phyloP scores from a whole-genome alignment of 1,140 invertebrate species.

The Branchinecta lindahli region DNA sequence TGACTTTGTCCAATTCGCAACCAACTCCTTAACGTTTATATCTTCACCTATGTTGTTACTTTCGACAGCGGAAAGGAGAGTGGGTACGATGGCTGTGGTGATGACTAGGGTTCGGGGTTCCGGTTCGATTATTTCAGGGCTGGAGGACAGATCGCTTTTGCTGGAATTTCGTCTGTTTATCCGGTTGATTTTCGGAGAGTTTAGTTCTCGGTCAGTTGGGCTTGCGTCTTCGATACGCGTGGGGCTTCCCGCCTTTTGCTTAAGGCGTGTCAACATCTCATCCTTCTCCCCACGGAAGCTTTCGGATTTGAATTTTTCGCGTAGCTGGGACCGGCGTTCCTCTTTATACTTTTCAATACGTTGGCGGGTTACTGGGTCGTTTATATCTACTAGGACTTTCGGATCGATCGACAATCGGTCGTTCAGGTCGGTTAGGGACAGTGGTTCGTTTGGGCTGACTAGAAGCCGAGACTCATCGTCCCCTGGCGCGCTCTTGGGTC shows the following conservation, averaged over 20 bases:
- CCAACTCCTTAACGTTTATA: constrained; percentile 27
- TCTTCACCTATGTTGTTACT: constrained; percentile 24
- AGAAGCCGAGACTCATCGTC: background rate
- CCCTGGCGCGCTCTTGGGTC: background rate
- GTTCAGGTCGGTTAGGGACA: background rate
- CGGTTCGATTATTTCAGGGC: background rate
- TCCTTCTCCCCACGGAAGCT: constrained; percentile 46
- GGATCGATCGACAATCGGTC: constrained; percentile 1
- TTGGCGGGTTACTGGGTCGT: constrained; percentile 44
- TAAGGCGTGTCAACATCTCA: constrained; percentile 28
- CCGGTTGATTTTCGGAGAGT: constrained; percentile 20
- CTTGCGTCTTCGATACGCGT: constrained; percentile 20
- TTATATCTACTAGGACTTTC: constrained; percentile 31
- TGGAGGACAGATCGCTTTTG: constrained; percentile 28
- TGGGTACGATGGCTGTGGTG: constrained; percentile 15
- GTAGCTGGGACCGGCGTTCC: constrained; percentile 62
- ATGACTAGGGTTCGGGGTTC: constrained; percentile 12
- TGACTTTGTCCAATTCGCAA: constrained; percentile 23
- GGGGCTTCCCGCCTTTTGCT: constrained; percentile 25
- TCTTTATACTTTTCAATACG: constrained; percentile 81
- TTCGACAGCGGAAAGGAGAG: constrained; percentile 4
- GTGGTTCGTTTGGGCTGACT: background rate
- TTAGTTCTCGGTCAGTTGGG: constrained; percentile 14
- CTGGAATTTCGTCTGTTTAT: constrained; percentile 26
- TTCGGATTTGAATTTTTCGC: constrained; percentile 71